Evolutionary conservation across 2,113 vertebrate species (phyloP), one percentile per base, ranked within the genome.

Genomic region (Corythoichthys intestinalis): DNA sequence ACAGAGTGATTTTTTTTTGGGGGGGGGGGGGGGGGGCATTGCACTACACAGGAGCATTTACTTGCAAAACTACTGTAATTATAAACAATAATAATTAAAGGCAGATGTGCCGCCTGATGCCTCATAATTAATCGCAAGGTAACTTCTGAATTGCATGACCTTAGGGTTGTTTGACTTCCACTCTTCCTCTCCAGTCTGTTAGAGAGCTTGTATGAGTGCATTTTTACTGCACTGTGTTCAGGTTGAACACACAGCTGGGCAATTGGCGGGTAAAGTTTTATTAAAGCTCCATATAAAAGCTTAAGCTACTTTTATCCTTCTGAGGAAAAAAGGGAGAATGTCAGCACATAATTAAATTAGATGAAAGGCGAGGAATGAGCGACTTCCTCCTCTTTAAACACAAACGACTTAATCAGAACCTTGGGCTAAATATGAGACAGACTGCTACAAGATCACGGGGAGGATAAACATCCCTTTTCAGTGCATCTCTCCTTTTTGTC

Each of bases 291-390:
- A 83, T 84, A 87, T 86, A 89, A 87, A 87, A 88, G 77, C 85
- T 74, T 85, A 86, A 88, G 85, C 85, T 86, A 85, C 83, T 86
- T 87, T 87, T 88, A 88, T 90, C 85, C 83, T 81, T 85, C 77
- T 50, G 82, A 83, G 78, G 82, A 85, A 88, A 78, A 84, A 87
- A 87, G 79, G 70, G 84, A 84, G 80, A 84, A 82, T 85, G 85
- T 88, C 84, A 85, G 89, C 73, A 79, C 81, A 78, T 89, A 87
- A 89, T 90, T 88, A 85, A 90, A 86, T 88, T 87, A 87, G 87
- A 87, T 89, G 85, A 89, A 87, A 89, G 84, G 77, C 78, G 84
- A 74, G 80, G 87, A 88, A 88, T 89, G 85, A 85, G 73, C 85
- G 81, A 71, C 80, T 82, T 89, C 81, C 79, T 83, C 82, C 81